A percentile compares a stretch with the other conserved stretches of the same genome.
These are phyloP conservation scores for Alcis repandata DNA, from an alignment of 2,888 invertebrate species.

Conservation along the genomic window DNA sequence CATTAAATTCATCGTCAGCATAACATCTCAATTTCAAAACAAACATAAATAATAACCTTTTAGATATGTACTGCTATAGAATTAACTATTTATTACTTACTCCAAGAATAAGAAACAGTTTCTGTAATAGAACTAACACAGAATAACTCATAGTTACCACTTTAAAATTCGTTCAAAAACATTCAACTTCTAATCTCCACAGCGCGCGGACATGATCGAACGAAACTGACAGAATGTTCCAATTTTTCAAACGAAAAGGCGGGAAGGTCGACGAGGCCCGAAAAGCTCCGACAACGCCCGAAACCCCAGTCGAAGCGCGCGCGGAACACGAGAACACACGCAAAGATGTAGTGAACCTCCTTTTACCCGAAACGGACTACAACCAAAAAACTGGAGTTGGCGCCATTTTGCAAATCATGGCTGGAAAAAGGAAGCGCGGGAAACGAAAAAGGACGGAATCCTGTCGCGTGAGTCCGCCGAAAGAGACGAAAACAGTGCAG, in stretches of 20 bases:
- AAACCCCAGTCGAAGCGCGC: constrained; percentile 69
- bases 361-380: constrained; percentile 77
- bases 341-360: constrained; percentile 82
- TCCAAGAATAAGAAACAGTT: constrained; percentile 7
- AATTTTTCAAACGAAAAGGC: constrained; percentile 81
- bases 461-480: constrained; percentile 67
- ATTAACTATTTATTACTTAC: not conserved
- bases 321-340: constrained; percentile 68
- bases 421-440: constrained; percentile 72
- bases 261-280: constrained; percentile 74
- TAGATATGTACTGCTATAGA: not conserved
- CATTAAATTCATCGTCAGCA: constrained; percentile 35
- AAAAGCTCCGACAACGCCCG: constrained; percentile 60
- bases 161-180: constrained; percentile 40
- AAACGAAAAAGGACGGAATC: constrained; percentile 72
- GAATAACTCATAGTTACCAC: not conserved
- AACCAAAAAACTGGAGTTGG: constrained; percentile 76
- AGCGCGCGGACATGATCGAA: constrained; percentile 67
- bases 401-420: constrained; percentile 80
- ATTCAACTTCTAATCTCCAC: constrained; percentile 56
- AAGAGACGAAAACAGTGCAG: constrained; percentile 41
- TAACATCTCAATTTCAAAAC: constrained; percentile 38
- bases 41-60: constrained; percentile 36
- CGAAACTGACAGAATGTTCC: constrained; percentile 72
- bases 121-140: not conserved